These are phyloP conservation scores for Vireo griseus DNA, from an alignment of 2,797 vertebrate species.

Conservation along the genomic window DNA sequence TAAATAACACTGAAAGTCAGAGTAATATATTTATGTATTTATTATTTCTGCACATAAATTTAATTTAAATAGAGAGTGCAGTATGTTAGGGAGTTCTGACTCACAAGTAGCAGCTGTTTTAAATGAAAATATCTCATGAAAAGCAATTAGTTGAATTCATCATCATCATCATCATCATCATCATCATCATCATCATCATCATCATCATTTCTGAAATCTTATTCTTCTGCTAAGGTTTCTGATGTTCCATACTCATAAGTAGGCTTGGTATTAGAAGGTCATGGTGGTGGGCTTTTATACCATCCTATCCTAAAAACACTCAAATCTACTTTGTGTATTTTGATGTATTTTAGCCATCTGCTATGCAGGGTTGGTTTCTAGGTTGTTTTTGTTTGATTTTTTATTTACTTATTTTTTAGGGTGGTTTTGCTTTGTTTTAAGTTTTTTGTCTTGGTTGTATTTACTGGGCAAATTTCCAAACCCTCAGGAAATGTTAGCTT, in stretches of 20 bases:
- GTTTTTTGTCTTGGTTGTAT: neutral
- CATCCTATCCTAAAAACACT: neutral
- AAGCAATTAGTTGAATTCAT: neutral
- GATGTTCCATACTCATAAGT: neutral
- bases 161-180: accelerated
- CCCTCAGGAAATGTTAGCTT: neutral
- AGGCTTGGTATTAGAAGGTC: neutral
- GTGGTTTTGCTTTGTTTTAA: neutral
- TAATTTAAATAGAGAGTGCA: neutral
- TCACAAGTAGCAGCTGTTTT: neutral
- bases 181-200: neutral
- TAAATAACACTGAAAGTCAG: neutral
- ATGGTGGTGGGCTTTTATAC: neutral
- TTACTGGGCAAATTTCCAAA: neutral
- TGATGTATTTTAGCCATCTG: neutral
- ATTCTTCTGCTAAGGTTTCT: neutral
- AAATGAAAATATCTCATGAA: neutral
- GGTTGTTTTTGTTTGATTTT: neutral
- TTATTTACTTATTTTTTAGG: neutral
- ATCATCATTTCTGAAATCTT: neutral
- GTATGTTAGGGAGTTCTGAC: neutral
- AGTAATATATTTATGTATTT: neutral
- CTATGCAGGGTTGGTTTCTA: accelerated
- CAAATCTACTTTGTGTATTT: neutral
- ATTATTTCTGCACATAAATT: neutral